Percentiles rank a stretch among this genome's conserved stretches.
Evolutionary conservation across 2,888 invertebrate genomes (phyloP).

Genomic region (Aleiodes leptofemur): DNA sequence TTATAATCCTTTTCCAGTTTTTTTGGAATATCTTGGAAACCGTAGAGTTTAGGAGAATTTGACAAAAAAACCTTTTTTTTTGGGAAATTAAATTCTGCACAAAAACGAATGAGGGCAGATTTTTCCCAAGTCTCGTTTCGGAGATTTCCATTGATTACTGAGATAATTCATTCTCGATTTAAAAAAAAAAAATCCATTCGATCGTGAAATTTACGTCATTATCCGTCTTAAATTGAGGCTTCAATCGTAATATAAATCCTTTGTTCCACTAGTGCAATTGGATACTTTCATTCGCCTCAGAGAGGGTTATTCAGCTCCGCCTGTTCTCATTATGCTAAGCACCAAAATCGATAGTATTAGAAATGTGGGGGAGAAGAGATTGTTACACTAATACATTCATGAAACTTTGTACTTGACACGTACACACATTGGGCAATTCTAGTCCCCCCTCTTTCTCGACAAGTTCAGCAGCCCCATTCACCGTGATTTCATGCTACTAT

Average conservation of each 20-base stretch:
- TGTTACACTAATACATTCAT: constrained; percentile 40
- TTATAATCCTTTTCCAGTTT: background rate
- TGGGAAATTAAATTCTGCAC: background rate
- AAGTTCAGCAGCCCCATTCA: constrained; percentile 9
- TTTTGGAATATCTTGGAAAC: constrained; percentile 1
- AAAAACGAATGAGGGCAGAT: background rate
- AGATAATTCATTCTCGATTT: too few species aligned
- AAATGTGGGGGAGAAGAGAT: constrained; percentile 45
- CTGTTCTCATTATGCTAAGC: constrained; percentile 72
- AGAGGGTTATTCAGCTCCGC: constrained; percentile 62
- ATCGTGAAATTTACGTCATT: background rate
- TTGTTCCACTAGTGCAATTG: constrained; percentile 42
- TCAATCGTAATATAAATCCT: constrained; percentile 11
- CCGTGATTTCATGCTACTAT: constrained; percentile 29
- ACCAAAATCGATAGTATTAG: constrained; percentile 72
- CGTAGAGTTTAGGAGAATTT: background rate
- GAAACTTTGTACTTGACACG: constrained; percentile 30
- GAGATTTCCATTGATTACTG: too few species aligned
- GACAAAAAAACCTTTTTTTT: constrained; percentile 6
- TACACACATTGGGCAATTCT: constrained; percentile 24
- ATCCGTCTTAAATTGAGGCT: background rate
- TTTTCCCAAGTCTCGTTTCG: too few species aligned
- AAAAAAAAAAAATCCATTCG: background rate
- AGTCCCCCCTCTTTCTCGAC: constrained; percentile 5
- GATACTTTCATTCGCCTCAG: constrained; percentile 54